Conservation (phyloP, 2,797 vertebrate species). For the Tinamus major region DNA sequence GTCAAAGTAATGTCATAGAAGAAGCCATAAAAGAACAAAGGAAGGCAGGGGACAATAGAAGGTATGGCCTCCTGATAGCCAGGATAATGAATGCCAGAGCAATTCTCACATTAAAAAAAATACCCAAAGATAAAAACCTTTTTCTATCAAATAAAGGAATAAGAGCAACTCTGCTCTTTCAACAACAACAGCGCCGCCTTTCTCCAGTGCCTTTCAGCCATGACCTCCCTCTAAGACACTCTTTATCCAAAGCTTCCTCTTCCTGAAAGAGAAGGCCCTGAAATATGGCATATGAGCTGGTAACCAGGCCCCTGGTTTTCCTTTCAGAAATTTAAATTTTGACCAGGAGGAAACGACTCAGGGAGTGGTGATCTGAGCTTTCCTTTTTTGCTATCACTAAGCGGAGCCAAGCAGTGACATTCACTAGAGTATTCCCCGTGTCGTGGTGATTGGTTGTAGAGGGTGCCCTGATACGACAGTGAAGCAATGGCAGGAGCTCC, state of each 20-base stretch:
- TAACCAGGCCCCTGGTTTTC: fast-evolving
- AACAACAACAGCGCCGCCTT: neutral
- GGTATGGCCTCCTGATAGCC: neutral
- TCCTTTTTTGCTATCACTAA: neutral
- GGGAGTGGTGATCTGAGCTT: neutral
- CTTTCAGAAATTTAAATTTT: neutral
- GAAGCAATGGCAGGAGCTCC: neutral
- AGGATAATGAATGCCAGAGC: neutral
- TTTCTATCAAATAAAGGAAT: neutral
- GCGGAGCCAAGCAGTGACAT: neutral
- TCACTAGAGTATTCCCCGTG: neutral
- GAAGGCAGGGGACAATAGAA: neutral
- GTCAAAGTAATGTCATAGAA: neutral
- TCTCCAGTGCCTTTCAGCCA: neutral
- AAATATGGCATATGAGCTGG: fast-evolving
- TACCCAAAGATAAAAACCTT: neutral
- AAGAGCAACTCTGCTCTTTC: neutral
- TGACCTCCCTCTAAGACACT: neutral
- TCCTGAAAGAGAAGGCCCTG: neutral
- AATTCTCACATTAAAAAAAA: neutral
- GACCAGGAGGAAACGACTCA: fast-evolving
- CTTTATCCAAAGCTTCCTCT: neutral
- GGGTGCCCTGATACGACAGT: neutral
- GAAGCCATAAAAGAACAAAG: neutral
- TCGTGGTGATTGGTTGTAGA: neutral